Percentiles rank a stretch among this genome's conserved stretches.
Evolutionary conservation across 2,888 invertebrate genomes (phyloP).

Genomic region (Argyra leucocephala): DNA sequence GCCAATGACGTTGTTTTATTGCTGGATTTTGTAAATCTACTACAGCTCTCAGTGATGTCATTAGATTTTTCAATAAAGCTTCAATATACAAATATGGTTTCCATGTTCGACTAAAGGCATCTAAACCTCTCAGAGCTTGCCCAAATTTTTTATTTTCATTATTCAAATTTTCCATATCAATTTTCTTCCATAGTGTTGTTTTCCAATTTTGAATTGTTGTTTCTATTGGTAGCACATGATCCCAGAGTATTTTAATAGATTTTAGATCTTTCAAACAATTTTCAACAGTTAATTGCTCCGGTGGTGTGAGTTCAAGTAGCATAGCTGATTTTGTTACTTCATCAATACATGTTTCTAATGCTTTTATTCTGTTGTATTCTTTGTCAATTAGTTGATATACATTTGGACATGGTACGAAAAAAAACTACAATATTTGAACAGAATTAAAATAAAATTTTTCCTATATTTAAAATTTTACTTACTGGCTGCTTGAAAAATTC

Average conservation of each 20-base stretch:
- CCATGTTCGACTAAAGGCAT: conserved; percentile 71
- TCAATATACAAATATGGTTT: conserved; percentile 74
- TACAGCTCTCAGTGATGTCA: conserved; percentile 85
- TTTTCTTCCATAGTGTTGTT: conserved; percentile 84
- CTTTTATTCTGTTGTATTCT: conserved; percentile 54
- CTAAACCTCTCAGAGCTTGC: conserved; percentile 69
- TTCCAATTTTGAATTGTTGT: conserved; percentile 87
- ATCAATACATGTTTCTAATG: conserved; percentile 59
- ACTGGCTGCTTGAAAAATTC: conserved; percentile 52
- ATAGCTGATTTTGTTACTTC: conserved; percentile 62
- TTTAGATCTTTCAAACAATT: conserved; percentile 67
- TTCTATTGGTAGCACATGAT: conserved; percentile 71
- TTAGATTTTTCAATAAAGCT: conserved; percentile 76
- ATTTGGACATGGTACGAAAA: conserved; percentile 54
- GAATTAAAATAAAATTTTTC: conserved; percentile 8
- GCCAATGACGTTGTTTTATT: conserved; percentile 88
- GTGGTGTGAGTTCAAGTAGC: conserved; percentile 76
- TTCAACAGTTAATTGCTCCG: conserved; percentile 70
- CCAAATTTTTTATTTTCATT: conserved; percentile 87
- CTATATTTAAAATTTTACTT: conserved; percentile 9
- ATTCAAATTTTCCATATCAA: conserved; percentile 90
- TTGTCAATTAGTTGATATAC: conserved; percentile 62
- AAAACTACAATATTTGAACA: conserved; percentile 44
- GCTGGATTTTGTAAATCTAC: conserved; percentile 91
- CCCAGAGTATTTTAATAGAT: conserved; percentile 75